These are phyloP conservation scores for Luffia ferchaultella DNA, from an alignment of 2,888 invertebrate genomes.

Conservation along the genomic window DNA sequence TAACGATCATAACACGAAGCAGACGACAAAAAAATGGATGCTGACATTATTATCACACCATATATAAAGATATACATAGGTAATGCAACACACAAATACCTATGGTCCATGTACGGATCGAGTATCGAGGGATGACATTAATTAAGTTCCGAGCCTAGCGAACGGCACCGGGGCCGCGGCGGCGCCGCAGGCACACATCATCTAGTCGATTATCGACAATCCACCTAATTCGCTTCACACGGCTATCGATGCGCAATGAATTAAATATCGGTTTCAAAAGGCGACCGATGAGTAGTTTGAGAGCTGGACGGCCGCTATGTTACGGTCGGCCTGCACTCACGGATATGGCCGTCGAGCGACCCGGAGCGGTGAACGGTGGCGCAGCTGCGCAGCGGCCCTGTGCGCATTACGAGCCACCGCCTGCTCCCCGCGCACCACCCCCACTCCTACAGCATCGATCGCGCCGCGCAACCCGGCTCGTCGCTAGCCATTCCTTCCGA, in stretches of 20 bases:
- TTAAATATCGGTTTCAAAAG: slow-evolving; percentile 1
- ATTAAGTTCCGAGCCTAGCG: slow-evolving; percentile 15
- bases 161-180: slow-evolving; percentile 21
- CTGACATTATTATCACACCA: neutral
- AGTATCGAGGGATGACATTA: slow-evolving; percentile 16
- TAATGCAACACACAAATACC: slow-evolving; percentile 14
- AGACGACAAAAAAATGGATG: slow-evolving; percentile 5
- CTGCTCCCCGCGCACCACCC: slow-evolving; percentile 26
- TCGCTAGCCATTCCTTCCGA: neutral
- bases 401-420: slow-evolving; percentile 30
- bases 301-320: slow-evolving; percentile 16
- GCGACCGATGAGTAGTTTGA: slow-evolving; percentile 19
- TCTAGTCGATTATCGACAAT: neutral
- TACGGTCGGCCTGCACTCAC: neutral
- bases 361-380: slow-evolving; percentile 27
- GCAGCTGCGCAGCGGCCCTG: slow-evolving; percentile 23
- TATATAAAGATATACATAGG: slow-evolving; percentile 3
- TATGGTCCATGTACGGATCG: slow-evolving; percentile 17
- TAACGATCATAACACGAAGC: slow-evolving; percentile 7
- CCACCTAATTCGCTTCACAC: neutral
- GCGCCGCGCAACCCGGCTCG: neutral
- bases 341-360: neutral
- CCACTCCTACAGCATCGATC: slow-evolving; percentile 33
- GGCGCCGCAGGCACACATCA: neutral
- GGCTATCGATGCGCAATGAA: neutral